Evolutionary conservation across 1,140 invertebrate species (phyloP), one percentile per base, ranked within the genome.

Genomic region (Oscheius sp.): DNA sequence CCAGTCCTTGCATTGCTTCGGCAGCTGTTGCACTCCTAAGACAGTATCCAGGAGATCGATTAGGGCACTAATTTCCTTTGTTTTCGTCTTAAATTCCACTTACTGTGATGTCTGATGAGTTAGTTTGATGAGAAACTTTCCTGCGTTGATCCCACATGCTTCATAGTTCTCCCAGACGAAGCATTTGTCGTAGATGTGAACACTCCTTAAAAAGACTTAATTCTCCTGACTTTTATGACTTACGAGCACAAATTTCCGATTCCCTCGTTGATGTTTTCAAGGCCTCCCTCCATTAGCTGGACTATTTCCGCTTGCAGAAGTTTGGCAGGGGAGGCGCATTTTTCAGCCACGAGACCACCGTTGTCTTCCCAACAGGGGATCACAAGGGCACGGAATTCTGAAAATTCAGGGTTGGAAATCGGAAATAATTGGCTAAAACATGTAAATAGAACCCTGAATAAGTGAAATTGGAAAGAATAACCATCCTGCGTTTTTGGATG

Each of bases 111-210:
- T 55, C 49, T 55, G 49, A 23, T 55, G 49, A 4, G 49, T 55
- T 4, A 55, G 49, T 23, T 55, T 55, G 49, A 55, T 26, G 7
- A 55, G 49, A 55, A 55, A 55, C 23, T 55, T 55, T 55, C 49
- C 49, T 4, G 49, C 49, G 28, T 55, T 55, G 7, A 55, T 55
- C 7, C 49, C 49, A 23, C 49, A 55, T 26, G 49, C 28, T 7
- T 55, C 49, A 23, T 55, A 23, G 49, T 23, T 55, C 49, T 55
- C 49, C 49, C 49, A 55, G 28, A 55, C 49, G 23, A 55, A 55
- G 49, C 49, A 55, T 55, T 55, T 55, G 23, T 55, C 49, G 23
- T 55, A 55, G 4, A 26, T 20, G 28, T 55, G 49, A 23, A 55
- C 49, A 23, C 49, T 55, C 4, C 49, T 55, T 15, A 55, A 55